Evolutionary conservation across 2,113 vertebrate genomes (phyloP).

Genomic region (Brachypodius melanocephalos): DNA sequence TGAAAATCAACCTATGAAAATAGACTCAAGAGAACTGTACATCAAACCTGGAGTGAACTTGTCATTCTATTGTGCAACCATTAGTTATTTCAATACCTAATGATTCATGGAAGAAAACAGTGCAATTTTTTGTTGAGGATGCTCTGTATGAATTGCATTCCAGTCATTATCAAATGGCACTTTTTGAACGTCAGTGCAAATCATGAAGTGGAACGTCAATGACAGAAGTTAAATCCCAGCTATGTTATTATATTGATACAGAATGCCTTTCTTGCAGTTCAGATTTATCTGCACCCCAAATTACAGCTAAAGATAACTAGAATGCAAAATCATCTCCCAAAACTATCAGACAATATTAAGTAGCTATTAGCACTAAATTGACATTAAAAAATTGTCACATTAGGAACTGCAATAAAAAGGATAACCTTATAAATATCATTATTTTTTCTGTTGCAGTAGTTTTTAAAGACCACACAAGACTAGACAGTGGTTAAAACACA

Average conservation of each 20-base stretch:
- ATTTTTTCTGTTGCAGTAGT: background rate
- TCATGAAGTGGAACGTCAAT: background rate
- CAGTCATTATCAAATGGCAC: background rate
- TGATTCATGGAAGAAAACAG: background rate
- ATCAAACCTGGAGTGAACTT: constrained; percentile 22
- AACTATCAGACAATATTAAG: background rate
- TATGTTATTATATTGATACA: background rate
- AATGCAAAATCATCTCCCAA: background rate
- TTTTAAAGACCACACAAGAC: background rate
- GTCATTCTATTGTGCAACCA: constrained; percentile 28
- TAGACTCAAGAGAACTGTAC: background rate
- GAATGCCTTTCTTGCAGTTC: background rate
- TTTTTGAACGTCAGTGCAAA: constrained; percentile 19
- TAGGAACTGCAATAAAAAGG: background rate
- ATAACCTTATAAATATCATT: background rate
- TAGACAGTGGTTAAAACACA: background rate
- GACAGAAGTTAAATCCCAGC: constrained; percentile 25
- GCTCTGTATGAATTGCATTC: background rate
- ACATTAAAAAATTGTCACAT: background rate
- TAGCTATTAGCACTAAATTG: background rate
- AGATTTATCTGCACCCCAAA: background rate
- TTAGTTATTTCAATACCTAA: constrained; percentile 56
- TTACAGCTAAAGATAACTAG: background rate
- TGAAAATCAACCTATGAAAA: constrained; percentile 39
- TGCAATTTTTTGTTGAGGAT: background rate